phyloP scores from a whole-genome alignment of 2,797 vertebrate genomes.

The Bovichtus diacanthus region DNA sequence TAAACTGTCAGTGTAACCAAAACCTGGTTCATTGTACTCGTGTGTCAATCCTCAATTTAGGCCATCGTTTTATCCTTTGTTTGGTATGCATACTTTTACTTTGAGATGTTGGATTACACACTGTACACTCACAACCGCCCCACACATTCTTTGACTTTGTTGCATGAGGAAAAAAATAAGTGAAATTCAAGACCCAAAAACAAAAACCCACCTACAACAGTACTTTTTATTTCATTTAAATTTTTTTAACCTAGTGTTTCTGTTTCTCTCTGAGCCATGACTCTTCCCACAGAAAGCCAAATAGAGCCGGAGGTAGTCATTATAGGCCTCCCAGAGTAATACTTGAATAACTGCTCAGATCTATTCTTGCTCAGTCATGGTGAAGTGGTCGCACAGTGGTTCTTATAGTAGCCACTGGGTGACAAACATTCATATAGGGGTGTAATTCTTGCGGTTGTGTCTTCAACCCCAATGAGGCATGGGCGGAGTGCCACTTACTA shows the following conservation, averaged over 20 bases:
- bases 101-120: conserved; percentile 3
- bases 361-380: conserved; percentile 72
- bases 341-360: conserved; percentile 66
- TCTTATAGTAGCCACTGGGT: conserved; percentile 60
- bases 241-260: conserved; percentile 48
- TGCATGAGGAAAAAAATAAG: conserved; percentile 16
- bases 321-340: conserved; percentile 71
- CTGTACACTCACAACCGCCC: not conserved
- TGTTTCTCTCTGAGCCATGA: conserved; percentile 54
- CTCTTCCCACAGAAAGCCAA: conserved; percentile 69
- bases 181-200: conserved; percentile 37
- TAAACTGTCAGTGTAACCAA: not conserved
- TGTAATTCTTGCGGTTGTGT: conserved; percentile 75
- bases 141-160: conserved; percentile 20
- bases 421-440: conserved; percentile 73
- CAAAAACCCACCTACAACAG: conserved; percentile 48
- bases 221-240: no score
- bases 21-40: not conserved
- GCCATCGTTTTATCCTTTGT: conserved; percentile 4
- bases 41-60: not conserved
- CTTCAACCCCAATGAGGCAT: conserved; percentile 67
- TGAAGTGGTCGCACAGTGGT: conserved; percentile 60
- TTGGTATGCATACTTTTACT: conserved; percentile 3
- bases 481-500: conserved; percentile 79
- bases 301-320: conserved; percentile 72